Evolutionary conservation across 2,888 invertebrate genomes (phyloP).

Genomic region (Synanthedon myopaeformis): DNA sequence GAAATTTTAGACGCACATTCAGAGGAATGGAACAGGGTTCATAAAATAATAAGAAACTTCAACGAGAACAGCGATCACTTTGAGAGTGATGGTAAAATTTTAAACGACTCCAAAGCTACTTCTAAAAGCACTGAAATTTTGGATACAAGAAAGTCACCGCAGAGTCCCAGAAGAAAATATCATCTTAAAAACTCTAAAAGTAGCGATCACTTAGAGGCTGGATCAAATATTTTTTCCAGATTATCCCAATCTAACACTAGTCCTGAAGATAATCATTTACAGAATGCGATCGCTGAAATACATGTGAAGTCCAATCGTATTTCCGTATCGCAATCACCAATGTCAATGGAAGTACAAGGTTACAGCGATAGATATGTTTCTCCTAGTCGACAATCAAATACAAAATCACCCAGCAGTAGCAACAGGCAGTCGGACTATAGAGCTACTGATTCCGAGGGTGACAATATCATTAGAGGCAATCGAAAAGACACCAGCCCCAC

Average conservation of each 20-base stretch:
- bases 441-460: slow-evolving; percentile 34
- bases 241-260: slow-evolving; percentile 27
- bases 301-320: slow-evolving; percentile 54
- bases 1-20: slow-evolving; percentile 73
- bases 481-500: slow-evolving; percentile 18
- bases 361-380: slow-evolving; percentile 39
- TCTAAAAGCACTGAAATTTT: slow-evolving; percentile 67
- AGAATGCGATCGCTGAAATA: slow-evolving; percentile 60
- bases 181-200: slow-evolving; percentile 50
- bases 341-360: slow-evolving; percentile 38
- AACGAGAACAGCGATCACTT: slow-evolving; percentile 47
- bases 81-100: slow-evolving; percentile 51
- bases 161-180: slow-evolving; percentile 39
- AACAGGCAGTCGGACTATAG: slow-evolving; percentile 25
- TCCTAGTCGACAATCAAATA: slow-evolving; percentile 43
- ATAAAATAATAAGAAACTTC: slow-evolving; percentile 44
- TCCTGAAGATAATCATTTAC: slow-evolving; percentile 25
- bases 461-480: slow-evolving; percentile 16
- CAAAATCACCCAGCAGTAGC: slow-evolving; percentile 39
- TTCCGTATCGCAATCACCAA: slow-evolving; percentile 51
- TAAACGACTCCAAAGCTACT: slow-evolving; percentile 46
- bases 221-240: slow-evolving; percentile 37
- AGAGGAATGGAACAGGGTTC: slow-evolving; percentile 55
- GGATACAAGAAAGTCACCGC: slow-evolving; percentile 35
- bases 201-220: slow-evolving; percentile 53